A percentile compares a stretch with the other conserved stretches of the same genome.
phyloP scores from a whole-genome alignment of 1,140 invertebrate species.

The Pseudomyrmex sp. region DNA sequence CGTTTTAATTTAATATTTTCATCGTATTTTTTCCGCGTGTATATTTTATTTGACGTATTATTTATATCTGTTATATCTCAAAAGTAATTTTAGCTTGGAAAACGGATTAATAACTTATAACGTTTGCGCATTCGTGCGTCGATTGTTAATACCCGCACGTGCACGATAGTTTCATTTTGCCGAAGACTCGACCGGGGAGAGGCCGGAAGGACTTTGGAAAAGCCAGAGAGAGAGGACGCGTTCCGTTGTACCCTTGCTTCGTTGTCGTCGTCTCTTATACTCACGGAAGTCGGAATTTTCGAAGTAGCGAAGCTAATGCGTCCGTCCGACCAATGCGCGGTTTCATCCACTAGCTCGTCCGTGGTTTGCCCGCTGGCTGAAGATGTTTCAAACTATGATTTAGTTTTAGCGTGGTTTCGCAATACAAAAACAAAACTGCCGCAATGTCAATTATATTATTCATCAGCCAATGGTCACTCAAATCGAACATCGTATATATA shows the following conservation, averaged over 20 bases:
- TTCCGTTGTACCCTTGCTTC: constrained; percentile 31
- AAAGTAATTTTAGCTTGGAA: neutral
- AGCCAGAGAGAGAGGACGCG: constrained; percentile 11
- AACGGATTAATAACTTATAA: neutral
- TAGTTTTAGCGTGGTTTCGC: neutral
- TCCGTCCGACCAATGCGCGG: constrained; percentile 32
- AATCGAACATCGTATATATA: neutral
- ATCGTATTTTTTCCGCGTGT: neutral
- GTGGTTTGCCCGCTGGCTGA: constrained; percentile 21
- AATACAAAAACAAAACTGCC: constrained; percentile 13
- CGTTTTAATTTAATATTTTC: constrained; percentile 28
- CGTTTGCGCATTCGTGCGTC: neutral
- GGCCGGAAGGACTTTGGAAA: constrained; percentile 50
- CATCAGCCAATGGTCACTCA: neutral
- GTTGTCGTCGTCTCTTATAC: constrained; percentile 26
- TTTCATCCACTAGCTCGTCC: constrained; percentile 45
- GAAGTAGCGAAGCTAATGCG: constrained; percentile 40
- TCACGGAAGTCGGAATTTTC: constrained; percentile 45
- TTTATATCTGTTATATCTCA: neutral
- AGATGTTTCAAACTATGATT: constrained; percentile 42
- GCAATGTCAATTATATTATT: constrained; percentile 17
- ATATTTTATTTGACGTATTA: neutral
- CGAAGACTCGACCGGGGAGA: constrained; percentile 2
- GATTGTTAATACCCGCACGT: neutral
- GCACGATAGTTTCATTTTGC: neutral